These are phyloP conservation scores for Megalops cyprinoides DNA, from an alignment of 2,797 vertebrate species.

Conservation along the genomic window DNA sequence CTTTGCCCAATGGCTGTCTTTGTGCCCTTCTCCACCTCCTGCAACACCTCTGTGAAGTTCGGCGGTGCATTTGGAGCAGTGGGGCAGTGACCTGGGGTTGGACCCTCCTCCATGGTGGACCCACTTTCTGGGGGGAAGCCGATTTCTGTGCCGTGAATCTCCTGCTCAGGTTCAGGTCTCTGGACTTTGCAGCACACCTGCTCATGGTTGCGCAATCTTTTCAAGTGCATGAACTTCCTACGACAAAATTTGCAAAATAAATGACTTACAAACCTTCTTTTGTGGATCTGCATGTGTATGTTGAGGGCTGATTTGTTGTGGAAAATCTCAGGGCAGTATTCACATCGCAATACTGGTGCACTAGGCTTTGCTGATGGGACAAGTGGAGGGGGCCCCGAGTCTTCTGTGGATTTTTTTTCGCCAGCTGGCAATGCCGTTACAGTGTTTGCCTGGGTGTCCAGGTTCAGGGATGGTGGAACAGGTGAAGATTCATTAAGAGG, in stretches of 20 bases:
- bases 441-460: slow-evolving; percentile 53
- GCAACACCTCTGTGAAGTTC: slow-evolving; percentile 62
- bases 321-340: slow-evolving; percentile 85
- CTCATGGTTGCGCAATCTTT: slow-evolving; percentile 88
- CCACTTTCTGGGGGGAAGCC: slow-evolving; percentile 44
- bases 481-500: slow-evolving; percentile 48
- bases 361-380: slow-evolving; percentile 68
- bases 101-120: slow-evolving; percentile 48
- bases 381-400: slow-evolving; percentile 66
- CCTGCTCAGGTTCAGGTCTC: slow-evolving; percentile 62
- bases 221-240: slow-evolving; percentile 89
- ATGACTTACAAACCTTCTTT: slow-evolving; percentile 82
- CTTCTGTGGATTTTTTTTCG: slow-evolving; percentile 51
- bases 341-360: slow-evolving; percentile 78
- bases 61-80: slow-evolving; percentile 54
- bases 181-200: slow-evolving; percentile 78
- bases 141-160: slow-evolving; percentile 61
- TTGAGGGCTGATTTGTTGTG: slow-evolving; percentile 77
- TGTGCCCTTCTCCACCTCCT: slow-evolving; percentile 72
- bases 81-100: slow-evolving; percentile 64
- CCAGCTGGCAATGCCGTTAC: slow-evolving; percentile 46
- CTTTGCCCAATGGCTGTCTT: slow-evolving; percentile 82
- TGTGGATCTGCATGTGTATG: slow-evolving; percentile 86
- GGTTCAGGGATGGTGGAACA: slow-evolving; percentile 58
- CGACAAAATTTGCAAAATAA: slow-evolving; percentile 90